Evolutionary conservation across 1,140 invertebrate genomes (phyloP).

Genomic region (Euwallacea similis): DNA sequence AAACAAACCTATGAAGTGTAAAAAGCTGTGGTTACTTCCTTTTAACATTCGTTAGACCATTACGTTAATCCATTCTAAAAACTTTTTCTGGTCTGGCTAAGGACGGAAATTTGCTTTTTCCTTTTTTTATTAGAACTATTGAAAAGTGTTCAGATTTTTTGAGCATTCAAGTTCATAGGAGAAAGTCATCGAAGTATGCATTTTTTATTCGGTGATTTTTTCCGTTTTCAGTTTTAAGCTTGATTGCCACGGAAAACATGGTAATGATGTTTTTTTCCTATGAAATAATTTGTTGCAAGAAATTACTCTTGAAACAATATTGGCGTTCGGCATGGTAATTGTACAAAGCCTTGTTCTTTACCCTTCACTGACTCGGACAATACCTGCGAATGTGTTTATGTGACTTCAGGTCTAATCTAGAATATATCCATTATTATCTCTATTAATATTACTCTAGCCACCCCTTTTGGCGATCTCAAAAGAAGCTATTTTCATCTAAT

Average conservation of each 20-base stretch:
- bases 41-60: slow-evolving; percentile 38
- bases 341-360: not conserved
- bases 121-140: slow-evolving; percentile 26
- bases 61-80: slow-evolving; percentile 37
- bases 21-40: slow-evolving; percentile 37
- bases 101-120: slow-evolving; percentile 36
- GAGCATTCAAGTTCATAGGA: slow-evolving; percentile 32
- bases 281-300: slow-evolving; percentile 27
- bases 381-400: no score
- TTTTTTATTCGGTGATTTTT: slow-evolving; percentile 22
- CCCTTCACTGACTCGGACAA: no score
- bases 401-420: no score
- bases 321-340: slow-evolving; percentile 28
- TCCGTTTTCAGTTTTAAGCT: slow-evolving; percentile 27
- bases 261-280: slow-evolving; percentile 33
- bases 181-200: slow-evolving; percentile 25
- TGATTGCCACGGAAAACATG: slow-evolving; percentile 33
- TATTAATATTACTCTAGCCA: slow-evolving; percentile 9
- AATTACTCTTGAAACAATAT: slow-evolving; percentile 26
- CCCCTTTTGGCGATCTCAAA: not conserved
- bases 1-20: slow-evolving; percentile 33
- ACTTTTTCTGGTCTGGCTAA: slow-evolving; percentile 30
- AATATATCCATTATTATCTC: no score
- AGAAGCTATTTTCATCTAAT: slow-evolving; percentile 10
- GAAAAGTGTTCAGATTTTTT: slow-evolving; percentile 33